phyloP scores from a whole-genome alignment of 1,140 invertebrate genomes.

The Agrypnia vestita region DNA sequence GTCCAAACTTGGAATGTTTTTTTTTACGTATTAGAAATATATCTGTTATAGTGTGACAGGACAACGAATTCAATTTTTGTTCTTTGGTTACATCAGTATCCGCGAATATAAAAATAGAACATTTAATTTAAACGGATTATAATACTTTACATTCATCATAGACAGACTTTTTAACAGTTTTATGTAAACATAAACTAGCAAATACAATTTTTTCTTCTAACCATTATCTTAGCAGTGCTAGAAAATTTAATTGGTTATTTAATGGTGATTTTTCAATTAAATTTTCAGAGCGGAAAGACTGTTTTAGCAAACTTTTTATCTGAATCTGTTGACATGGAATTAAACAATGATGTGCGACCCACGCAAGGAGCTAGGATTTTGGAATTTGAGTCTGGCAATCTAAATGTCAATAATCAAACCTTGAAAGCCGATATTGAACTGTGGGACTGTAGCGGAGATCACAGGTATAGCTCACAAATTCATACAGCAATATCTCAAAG shows the following conservation, averaged over 20 bases:
- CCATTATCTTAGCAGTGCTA: background rate
- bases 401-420: slow-evolving; percentile 71
- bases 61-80: background rate
- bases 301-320: slow-evolving; percentile 69
- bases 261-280: background rate
- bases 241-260: background rate
- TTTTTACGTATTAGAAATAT: background rate
- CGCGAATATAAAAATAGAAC: too few relatives aligned
- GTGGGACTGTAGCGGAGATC: slow-evolving; percentile 72
- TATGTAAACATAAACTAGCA: too few relatives aligned
- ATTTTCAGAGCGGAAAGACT: slow-evolving; percentile 71
- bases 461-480: slow-evolving; percentile 63
- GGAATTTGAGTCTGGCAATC: slow-evolving; percentile 78
- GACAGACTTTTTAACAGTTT: too few relatives aligned
- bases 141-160: too few relatives aligned
- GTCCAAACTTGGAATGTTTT: background rate
- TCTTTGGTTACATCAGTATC: too few relatives aligned
- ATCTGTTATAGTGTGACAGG: background rate
- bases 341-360: slow-evolving; percentile 63
- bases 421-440: slow-evolving; percentile 69
- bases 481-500: slow-evolving; percentile 4
- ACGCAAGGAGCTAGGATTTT: slow-evolving; percentile 75
- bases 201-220: background rate
- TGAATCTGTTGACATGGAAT: slow-evolving; percentile 68
- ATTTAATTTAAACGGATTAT: too few relatives aligned